A percentile compares a stretch with the other conserved stretches of the same genome.
Conservation (phyloP, 2,888 invertebrate genomes). For the Ophion obscuratus region DNA sequence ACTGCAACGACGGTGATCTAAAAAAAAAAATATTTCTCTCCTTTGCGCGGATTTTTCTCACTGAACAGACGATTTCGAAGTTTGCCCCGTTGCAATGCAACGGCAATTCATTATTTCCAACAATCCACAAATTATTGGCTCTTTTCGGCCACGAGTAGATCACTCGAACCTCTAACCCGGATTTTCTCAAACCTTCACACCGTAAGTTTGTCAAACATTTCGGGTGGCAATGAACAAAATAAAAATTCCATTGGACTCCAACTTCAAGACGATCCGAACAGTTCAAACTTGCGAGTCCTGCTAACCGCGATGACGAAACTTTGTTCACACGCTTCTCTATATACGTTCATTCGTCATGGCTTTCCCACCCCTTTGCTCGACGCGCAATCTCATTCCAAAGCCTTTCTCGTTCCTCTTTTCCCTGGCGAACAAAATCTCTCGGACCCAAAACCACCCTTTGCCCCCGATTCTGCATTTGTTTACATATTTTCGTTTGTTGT, state of each 20-base stretch:
- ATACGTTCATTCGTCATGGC: neutral
- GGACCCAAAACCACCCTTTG: neutral
- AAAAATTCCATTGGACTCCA: no score
- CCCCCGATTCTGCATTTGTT: neutral
- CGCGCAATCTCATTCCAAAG: neutral
- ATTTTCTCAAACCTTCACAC: no score
- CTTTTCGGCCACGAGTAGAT: no score
- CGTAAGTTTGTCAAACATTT: no score
- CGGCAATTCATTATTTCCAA: no score
- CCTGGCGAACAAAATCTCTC: neutral
- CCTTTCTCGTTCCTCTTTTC: neutral
- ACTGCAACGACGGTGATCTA: neutral
- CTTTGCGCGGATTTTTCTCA: neutral
- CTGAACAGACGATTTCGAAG: no score
- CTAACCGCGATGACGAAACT: neutral
- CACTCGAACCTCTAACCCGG: no score
- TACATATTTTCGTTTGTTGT: neutral
- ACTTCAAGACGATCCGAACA: neutral
- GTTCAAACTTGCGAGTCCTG: neutral
- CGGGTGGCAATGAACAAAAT: no score
- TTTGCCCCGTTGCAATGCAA: no score
- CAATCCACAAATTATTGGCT: no score
- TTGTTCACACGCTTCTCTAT: neutral
- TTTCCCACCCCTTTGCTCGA: neutral
- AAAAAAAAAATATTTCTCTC: neutral